Conservation (phyloP, 2,113 vertebrate species). For the Riparia riparia region DNA sequence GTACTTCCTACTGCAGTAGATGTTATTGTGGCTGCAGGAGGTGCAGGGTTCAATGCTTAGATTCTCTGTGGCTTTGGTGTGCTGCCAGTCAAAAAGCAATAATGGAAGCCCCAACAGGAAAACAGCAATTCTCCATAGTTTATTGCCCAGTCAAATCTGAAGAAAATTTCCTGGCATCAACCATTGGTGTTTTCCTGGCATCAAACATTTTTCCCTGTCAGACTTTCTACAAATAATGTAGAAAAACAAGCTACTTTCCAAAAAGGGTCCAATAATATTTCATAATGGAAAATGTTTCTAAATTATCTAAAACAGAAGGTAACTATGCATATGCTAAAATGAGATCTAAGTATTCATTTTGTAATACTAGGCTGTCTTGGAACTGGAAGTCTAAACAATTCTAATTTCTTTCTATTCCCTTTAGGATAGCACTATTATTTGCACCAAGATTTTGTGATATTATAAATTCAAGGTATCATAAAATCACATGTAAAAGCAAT, state of each 20-base stretch:
- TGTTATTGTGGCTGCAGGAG: not conserved
- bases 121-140: slow-evolving; percentile 17
- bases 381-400: not conserved
- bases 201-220: not conserved
- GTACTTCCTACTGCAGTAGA: not conserved
- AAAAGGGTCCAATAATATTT: not conserved
- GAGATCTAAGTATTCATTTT: not conserved
- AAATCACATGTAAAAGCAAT: not conserved
- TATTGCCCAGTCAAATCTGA: slow-evolving; percentile 15
- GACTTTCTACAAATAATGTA: not conserved
- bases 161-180: slow-evolving; percentile 37
- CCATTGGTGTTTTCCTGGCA: not conserved
- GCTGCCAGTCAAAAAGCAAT: slow-evolving; percentile 45
- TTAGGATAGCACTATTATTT: not conserved
- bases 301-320: not conserved
- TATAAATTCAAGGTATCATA: not conserved
- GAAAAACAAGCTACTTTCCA: not conserved
- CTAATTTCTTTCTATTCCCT: not conserved
- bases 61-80: slow-evolving; percentile 1
- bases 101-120: slow-evolving; percentile 46
- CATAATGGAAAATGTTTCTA: not conserved
- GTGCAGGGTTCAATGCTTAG: not conserved
- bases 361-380: not conserved
- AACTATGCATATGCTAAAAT: not conserved
- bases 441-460: not conserved